Base-by-base conservation (phyloP, 2,797 vertebrate genomes). In the Ctenochaetus hawaiiensis region DNA sequence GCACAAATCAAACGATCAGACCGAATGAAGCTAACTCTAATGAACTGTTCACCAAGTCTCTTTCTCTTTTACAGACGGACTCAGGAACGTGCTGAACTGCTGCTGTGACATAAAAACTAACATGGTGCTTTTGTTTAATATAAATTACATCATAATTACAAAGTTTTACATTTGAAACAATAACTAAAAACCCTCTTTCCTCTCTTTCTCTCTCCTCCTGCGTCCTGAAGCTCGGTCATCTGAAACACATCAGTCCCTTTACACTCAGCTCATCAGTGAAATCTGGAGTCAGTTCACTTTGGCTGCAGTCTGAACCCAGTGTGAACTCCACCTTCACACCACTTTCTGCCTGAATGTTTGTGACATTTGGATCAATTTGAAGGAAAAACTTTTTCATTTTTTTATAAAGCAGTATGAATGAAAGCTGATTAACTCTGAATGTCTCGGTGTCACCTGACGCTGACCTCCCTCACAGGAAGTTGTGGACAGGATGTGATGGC, bases 71-170 rank as follows among this genome's bases (percentile, higher is more conserved):
- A 23, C 26, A 17, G 23, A 34, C 53, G 10, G 5, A 43, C 41
- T 43, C 41, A 57, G 30, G 34, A 54, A 56, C 23, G 8, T 30
- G 52, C 18, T 49, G 48, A 49, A 22, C n/a, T 22, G n/a, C 6
- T 22, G 9, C 48, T 51, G 20, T 22, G n/a, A 51, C 10, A 4
- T 49, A 16, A 16, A 45, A 45, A 45, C 44, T 13, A 44, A 34
- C 2, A 22, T 22, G 18, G 14, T 52, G 54, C 34, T 41, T 4
- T 44, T 67, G 49, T 45, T 60, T 6, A 14, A 63, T 47, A n/a
- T 54, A 45, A 22, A 18, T 52, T 11, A 65, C 56, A 69, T 70
- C 39, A 62, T 44, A 67, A 26, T 52, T 64, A 59, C 70, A 75
- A 7, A 26, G n/a, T 51, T 18, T 60, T 12, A 65, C 34, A 59